Conservation (phyloP, 2,113 vertebrate genomes). For the Struthio camelus region DNA sequence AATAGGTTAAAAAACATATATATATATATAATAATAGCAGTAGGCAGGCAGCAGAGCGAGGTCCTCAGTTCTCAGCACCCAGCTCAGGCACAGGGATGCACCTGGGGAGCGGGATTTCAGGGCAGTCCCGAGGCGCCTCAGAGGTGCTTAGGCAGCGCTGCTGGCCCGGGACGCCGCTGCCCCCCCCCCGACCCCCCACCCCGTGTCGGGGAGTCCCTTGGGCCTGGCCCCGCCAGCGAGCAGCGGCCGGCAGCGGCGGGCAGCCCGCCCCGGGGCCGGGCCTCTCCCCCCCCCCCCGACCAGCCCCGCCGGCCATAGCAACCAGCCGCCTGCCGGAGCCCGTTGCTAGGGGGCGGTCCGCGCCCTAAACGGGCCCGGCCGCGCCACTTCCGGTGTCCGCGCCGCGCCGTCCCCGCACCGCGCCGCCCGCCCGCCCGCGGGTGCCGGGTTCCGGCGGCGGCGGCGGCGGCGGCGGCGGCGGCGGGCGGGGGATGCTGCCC, state of each 20-base stretch:
- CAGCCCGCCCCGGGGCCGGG: not conserved
- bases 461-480: too few species aligned
- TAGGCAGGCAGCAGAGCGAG: not conserved
- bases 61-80: not conserved
- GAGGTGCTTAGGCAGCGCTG: not conserved
- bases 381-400: not conserved
- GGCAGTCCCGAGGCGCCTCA: rapidly evolving
- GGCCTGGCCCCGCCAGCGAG: too few species aligned
- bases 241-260: too few species aligned
- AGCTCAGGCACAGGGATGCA: rapidly evolving
- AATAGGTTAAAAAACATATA: too few species aligned
- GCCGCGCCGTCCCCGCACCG: slow-evolving; percentile 58
- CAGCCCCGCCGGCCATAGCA: not conserved
- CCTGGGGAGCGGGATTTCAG: not conserved
- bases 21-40: too few species aligned
- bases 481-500: not conserved
- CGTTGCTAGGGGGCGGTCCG: not conserved
- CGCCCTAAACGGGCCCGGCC: not conserved
- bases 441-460: not conserved
- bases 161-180: too few species aligned
- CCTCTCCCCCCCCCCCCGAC: not conserved
- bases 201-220: too few species aligned
- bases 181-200: too few species aligned
- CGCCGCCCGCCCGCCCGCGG: not conserved
- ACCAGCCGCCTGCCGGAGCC: not conserved